Percentiles rank a stretch among this genome's conserved stretches.
Evolutionary conservation across 2,888 invertebrate genomes (phyloP).

Genomic region (Oasisia sp.): DNA sequence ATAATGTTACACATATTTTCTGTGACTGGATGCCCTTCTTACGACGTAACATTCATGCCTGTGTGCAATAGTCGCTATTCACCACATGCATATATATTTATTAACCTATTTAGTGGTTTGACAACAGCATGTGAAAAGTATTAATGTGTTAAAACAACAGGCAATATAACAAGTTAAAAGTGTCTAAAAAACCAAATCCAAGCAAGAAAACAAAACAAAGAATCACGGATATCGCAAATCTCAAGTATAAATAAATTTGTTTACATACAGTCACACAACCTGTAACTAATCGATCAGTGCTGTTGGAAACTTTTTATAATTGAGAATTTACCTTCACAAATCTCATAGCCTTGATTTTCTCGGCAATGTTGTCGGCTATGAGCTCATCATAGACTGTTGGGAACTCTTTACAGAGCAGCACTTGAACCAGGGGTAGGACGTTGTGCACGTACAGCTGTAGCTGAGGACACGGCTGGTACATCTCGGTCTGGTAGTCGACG

Average conservation of each 20-base stretch:
- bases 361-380: conserved; percentile 40
- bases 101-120: background rate
- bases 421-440: conserved; percentile 54
- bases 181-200: background rate
- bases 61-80: background rate
- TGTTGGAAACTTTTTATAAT: background rate
- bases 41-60: too few relatives aligned
- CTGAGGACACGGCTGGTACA: conserved; percentile 49
- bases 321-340: conserved; percentile 37
- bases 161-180: background rate
- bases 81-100: background rate
- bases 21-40: too few relatives aligned
- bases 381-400: conserved; percentile 46
- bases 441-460: conserved; percentile 52
- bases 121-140: background rate
- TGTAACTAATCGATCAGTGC: background rate
- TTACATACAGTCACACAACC: background rate
- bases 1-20: too few relatives aligned
- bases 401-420: conserved; percentile 46
- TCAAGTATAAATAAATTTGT: background rate
- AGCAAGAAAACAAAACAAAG: background rate
- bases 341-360: conserved; percentile 39
- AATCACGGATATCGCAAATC: background rate
- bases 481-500: conserved; percentile 45
- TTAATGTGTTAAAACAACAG: background rate